These are phyloP conservation scores for Aegotheles bennettii DNA, from an alignment of 2,113 vertebrate genomes.

Conservation along the genomic window DNA sequence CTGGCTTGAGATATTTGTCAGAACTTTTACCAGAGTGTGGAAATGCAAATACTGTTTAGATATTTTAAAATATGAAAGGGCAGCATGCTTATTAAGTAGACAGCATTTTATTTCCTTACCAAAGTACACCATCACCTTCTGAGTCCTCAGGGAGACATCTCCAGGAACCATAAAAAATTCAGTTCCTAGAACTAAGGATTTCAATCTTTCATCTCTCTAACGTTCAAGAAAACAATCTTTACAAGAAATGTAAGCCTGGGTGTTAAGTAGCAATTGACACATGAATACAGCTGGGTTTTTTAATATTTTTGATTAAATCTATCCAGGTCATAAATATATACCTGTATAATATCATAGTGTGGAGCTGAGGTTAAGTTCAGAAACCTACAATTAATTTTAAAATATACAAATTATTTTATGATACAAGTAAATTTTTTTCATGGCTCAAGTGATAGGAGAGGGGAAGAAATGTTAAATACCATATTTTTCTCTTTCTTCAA, in stretches of 20 bases:
- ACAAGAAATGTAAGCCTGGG: not conserved
- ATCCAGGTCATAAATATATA: not conserved
- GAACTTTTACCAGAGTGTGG: not conserved
- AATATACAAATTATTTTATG: not conserved
- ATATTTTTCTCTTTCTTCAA: not conserved
- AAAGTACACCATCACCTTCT: constrained; percentile 21
- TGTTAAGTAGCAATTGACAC: constrained; percentile 36
- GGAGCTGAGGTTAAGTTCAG: not conserved
- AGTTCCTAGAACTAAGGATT: constrained; percentile 28
- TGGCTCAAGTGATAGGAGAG: not conserved
- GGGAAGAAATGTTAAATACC: not conserved
- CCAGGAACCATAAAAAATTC: constrained; percentile 37
- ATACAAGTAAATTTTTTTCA: not conserved
- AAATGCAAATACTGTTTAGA: constrained; percentile 36
- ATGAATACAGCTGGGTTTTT: not conserved
- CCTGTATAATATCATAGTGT: not conserved
- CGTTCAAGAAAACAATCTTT: constrained; percentile 3
- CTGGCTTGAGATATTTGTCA: not conserved
- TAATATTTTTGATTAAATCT: constrained; percentile 14
- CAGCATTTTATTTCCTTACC: constrained; percentile 44
- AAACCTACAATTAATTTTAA: constrained; percentile 3
- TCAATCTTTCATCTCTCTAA: constrained; percentile 36
- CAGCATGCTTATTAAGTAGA: constrained; percentile 9
- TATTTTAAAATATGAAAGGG: constrained; percentile 29
- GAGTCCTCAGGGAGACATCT: constrained; percentile 10